phyloP scores from a whole-genome alignment of 2,113 vertebrate species.

The Sprattus sprattus region DNA sequence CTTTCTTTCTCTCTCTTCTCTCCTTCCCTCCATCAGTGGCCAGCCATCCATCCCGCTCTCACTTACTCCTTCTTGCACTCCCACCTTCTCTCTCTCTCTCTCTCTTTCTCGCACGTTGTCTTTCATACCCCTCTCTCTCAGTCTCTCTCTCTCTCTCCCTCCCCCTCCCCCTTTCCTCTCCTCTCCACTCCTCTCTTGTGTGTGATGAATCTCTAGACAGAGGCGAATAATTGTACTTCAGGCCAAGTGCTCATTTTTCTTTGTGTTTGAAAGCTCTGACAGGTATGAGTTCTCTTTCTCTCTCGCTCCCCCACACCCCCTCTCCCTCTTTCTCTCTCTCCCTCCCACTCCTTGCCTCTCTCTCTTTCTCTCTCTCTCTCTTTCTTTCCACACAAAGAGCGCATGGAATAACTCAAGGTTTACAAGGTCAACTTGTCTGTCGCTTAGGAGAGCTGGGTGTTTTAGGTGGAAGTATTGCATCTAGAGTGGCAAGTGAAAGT shows the following conservation, averaged over 20 bases:
- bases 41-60: constrained; percentile 47
- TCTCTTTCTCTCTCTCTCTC: background rate
- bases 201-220: constrained; percentile 78
- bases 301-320: background rate
- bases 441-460: constrained; percentile 62
- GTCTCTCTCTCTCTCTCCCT: background rate
- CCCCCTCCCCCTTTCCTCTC: background rate
- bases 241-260: constrained; percentile 77
- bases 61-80: background rate
- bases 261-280: constrained; percentile 77
- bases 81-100: constrained; percentile 40
- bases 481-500: constrained; percentile 61
- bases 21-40: constrained; percentile 56
- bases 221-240: constrained; percentile 79
- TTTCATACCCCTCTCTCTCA: background rate
- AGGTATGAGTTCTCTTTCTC: constrained; percentile 63
- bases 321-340: constrained; percentile 28
- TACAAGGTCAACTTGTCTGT: constrained; percentile 76
- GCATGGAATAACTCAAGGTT: constrained; percentile 74
- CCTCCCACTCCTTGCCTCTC: background rate
- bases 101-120: constrained; percentile 31
- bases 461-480: constrained; percentile 62
- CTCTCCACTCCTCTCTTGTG: constrained; percentile 49
- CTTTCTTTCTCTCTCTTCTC: constrained; percentile 57
- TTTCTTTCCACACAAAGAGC: constrained; percentile 59